phyloP scores from a whole-genome alignment of 2,113 vertebrate genomes.

The Xiphias gladius region DNA sequence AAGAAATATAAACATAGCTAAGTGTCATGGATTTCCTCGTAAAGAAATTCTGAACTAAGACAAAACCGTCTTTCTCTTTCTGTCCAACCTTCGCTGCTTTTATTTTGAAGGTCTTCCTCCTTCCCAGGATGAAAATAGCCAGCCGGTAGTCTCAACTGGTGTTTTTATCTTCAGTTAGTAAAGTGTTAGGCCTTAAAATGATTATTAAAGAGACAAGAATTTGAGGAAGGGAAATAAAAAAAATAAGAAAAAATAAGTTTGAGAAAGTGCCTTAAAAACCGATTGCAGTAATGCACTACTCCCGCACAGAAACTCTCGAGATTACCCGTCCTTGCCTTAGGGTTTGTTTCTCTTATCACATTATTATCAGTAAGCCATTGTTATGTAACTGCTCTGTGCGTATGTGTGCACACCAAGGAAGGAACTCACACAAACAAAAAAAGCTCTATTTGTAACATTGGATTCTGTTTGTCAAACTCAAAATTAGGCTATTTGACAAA shows the following conservation, averaged over 20 bases:
- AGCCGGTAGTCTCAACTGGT: slow-evolving; percentile 14
- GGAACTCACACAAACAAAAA: slow-evolving; percentile 5
- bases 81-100: background rate
- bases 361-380: slow-evolving; percentile 51
- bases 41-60: background rate
- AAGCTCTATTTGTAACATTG: slow-evolving; percentile 20
- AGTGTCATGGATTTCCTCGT: too few species aligned
- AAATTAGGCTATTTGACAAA: slow-evolving; percentile 31
- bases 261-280: slow-evolving; percentile 18
- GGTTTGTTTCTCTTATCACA: slow-evolving; percentile 61
- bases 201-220: slow-evolving; percentile 18
- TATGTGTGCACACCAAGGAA: background rate
- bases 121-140: slow-evolving; percentile 6
- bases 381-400: slow-evolving; percentile 47
- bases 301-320: slow-evolving; percentile 7
- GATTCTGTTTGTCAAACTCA: slow-evolving; percentile 21
- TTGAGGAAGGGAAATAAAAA: slow-evolving; percentile 13
- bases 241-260: slow-evolving; percentile 16
- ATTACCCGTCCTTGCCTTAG: slow-evolving; percentile 53
- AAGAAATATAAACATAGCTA: too few species aligned
- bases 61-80: background rate
- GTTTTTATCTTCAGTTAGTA: background rate
- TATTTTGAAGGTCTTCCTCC: background rate
- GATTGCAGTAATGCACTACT: slow-evolving; percentile 7
- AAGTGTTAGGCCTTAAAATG: slow-evolving; percentile 23